These are phyloP conservation scores for Uropetala carovei DNA, from an alignment of 2,888 invertebrate species.

Conservation along the genomic window DNA sequence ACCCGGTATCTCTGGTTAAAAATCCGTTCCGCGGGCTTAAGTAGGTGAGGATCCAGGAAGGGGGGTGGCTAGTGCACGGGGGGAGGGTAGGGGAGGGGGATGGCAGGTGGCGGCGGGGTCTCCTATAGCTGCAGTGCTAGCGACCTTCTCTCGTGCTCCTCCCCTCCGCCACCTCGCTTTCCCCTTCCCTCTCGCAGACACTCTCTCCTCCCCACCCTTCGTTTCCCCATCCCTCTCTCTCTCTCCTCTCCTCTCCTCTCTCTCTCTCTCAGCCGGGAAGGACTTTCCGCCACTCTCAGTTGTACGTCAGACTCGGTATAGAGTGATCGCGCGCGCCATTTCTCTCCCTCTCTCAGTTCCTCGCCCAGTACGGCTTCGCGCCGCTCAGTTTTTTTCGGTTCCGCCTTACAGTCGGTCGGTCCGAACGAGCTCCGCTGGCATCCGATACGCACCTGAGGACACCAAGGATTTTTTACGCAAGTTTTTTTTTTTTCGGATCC, in stretches of 20 bases:
- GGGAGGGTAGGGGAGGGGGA: not conserved
- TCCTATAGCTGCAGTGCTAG: not conserved
- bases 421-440: not conserved
- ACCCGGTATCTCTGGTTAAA: conserved; percentile 10
- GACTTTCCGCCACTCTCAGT: conserved; percentile 62
- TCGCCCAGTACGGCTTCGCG: conserved; percentile 45
- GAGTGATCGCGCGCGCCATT: conserved; percentile 12
- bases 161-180: too few relatives aligned
- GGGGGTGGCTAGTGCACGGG: not conserved
- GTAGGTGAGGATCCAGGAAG: conserved; percentile 32
- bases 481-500: too few relatives aligned
- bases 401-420: not conserved
- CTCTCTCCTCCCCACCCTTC: conserved; percentile 25
- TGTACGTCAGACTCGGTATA: conserved; percentile 54
- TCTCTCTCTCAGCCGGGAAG: conserved; percentile 55
- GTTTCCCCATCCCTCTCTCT: not conserved
- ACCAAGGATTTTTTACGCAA: too few relatives aligned
- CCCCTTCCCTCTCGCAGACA: not conserved
- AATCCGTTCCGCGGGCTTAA: conserved; percentile 19
- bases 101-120: not conserved
- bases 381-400: conserved; percentile 13
- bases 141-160: not conserved
- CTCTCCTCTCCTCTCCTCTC: not conserved
- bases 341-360: not conserved
- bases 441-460: too few relatives aligned